Conservation (phyloP, 2,797 vertebrate species). For the Sciaenops ocellatus region DNA sequence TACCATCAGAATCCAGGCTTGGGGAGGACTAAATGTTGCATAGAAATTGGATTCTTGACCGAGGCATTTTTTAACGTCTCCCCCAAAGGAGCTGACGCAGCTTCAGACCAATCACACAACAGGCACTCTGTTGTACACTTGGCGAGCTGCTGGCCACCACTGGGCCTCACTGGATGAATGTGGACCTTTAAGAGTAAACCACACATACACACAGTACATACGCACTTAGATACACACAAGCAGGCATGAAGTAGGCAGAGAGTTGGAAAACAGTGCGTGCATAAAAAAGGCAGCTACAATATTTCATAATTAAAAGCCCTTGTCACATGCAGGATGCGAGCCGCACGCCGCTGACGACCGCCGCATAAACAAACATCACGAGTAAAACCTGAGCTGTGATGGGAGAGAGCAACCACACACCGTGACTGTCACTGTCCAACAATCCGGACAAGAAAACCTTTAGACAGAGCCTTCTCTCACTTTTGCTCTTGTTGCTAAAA, state of each 20-base stretch:
- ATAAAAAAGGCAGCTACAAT: conserved; percentile 41
- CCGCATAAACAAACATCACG: conserved; percentile 76
- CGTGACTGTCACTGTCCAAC: conserved; percentile 10
- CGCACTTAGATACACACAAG: background rate
- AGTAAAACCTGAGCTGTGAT: conserved; percentile 22
- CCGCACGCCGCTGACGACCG: conserved; percentile 57
- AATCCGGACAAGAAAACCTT: conserved; percentile 32
- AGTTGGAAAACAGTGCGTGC: conserved; percentile 39
- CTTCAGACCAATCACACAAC: conserved; percentile 78
- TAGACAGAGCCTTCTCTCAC: conserved; percentile 63
- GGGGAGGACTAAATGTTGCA: conserved; percentile 51
- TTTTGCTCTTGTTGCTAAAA: conserved; percentile 54
- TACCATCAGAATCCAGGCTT: conserved; percentile 38
- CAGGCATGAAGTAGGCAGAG: conserved; percentile 21
- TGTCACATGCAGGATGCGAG: conserved; percentile 66
- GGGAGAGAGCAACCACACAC: conserved; percentile 45
- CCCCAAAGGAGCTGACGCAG: conserved; percentile 78
- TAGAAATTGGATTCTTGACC: conserved; percentile 69
- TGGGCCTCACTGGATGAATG: conserved; percentile 83
- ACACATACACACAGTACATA: conserved; percentile 47
- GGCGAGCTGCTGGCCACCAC: conserved; percentile 70
- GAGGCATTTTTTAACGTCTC: conserved; percentile 69
- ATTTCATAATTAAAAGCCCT: conserved; percentile 75
- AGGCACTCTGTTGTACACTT: conserved; percentile 79
- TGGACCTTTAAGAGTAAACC: conserved; percentile 82